Base-by-base conservation (phyloP, 2,797 vertebrate species). In the Tympanoctomys barrerae region DNA sequence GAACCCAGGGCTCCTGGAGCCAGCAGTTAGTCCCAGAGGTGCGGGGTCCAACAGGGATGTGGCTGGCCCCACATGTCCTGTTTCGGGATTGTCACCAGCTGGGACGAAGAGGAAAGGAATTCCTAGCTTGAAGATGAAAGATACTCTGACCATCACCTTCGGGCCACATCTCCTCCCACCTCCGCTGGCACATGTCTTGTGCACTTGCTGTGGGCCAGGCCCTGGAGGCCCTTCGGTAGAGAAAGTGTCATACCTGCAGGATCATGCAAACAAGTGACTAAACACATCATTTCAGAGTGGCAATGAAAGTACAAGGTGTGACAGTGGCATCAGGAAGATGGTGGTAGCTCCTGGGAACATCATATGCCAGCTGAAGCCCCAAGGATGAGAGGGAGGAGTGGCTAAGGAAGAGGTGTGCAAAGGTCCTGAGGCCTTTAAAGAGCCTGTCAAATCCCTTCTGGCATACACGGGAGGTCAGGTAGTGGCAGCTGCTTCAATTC, bases 131-230 rank as follows among this genome's bases (percentile, higher is more conserved):
- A 75, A 61, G 19, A 83, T 52, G 18, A 33, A 24, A 24, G 82
- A 28, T 19, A 4, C 57, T 16, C 54, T 7, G 42, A 85, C 24
- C 79, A 31, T 12, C 26, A 4, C 5, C n/a, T 62, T 54, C 39
- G 1, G 0, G 52, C 31, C 61, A 24, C 64, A 19, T 24, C 19
- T 46, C 36, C 28, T 13, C 62, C 12, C 24, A 7, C 12, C 64
- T 0, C 33, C 2, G 16, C 7, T 70, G 66, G 75, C 64, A 5
- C 28, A 42, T 24, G 9, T n/a, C 26, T 62, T 1, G 42, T 9
- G 12, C 90, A 79, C 82, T 79, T 89, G 90, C 90, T 84, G 86
- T 36, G 49, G 10, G 62, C 52, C 62, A 14, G 89, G 59, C 42
- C 61, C 33, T 24, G 82, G 62, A 77, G n/a, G 24, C 46, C 19